Percentiles rank a stretch among this genome's conserved stretches.
phyloP scores from a whole-genome alignment of 2,888 invertebrate genomes.

The Drosophila setosimentum region DNA sequence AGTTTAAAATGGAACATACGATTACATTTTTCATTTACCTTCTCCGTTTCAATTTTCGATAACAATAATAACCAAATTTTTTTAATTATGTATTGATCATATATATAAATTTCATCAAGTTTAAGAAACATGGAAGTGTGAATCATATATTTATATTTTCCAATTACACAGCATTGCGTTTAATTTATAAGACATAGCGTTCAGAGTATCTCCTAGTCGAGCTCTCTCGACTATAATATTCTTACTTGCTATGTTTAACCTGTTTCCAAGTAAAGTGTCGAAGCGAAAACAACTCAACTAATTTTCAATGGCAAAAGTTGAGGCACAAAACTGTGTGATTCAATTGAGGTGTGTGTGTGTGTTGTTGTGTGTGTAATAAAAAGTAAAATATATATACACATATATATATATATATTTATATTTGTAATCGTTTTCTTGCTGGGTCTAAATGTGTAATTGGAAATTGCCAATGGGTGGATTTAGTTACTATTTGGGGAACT shows the following conservation, averaged over 20 bases:
- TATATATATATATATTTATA: neutral
- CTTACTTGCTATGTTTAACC: neutral
- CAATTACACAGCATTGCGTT: neutral
- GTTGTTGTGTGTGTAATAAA: neutral
- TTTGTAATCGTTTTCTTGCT: neutral
- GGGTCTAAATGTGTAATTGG: neutral
- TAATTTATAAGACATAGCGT: too few species aligned
- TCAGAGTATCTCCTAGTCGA: neutral
- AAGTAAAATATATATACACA: neutral
- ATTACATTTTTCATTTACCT: neutral
- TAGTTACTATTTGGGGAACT: neutral
- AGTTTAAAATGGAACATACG: neutral
- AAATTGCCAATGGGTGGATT: neutral
- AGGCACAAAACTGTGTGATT: neutral
- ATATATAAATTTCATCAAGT: too few species aligned
- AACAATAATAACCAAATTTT: neutral
- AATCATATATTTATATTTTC: neutral
- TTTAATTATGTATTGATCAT: neutral
- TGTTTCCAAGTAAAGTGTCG: neutral
- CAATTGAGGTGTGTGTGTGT: neutral
- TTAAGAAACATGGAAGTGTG: neutral
- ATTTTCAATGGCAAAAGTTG: neutral
- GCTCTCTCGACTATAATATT: neutral
- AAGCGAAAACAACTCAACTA: neutral
- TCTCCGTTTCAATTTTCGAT: neutral